Conservation (phyloP, 1,140 invertebrate species). For the Caligus rogercresseyi region DNA sequence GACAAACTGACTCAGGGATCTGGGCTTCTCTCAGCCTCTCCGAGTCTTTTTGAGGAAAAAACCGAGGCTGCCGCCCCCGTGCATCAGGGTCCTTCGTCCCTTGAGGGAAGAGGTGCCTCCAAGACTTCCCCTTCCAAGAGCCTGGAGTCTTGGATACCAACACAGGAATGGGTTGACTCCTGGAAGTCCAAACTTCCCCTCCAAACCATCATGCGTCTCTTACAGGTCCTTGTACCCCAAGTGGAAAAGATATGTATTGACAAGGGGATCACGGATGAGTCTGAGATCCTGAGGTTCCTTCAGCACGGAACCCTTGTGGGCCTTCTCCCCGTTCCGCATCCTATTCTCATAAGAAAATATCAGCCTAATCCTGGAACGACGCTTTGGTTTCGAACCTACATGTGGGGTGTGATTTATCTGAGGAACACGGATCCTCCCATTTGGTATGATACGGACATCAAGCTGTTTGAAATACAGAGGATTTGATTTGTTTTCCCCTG, state of each 20-base stretch:
- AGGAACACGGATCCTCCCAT: slow-evolving; percentile 96
- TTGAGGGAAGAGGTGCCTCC: neutral
- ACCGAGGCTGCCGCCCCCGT: neutral
- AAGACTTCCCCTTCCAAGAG: slow-evolving; percentile 2
- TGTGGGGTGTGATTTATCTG: slow-evolving; percentile 98
- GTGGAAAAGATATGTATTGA: slow-evolving; percentile 99
- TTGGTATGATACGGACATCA: slow-evolving; percentile 98
- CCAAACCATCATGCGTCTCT: slow-evolving; percentile 93
- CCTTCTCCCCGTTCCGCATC: slow-evolving; percentile 91
- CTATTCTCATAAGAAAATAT: slow-evolving; percentile 95
- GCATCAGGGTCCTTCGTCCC: neutral
- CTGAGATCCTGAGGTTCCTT: slow-evolving; percentile 94
- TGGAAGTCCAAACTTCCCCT: slow-evolving; percentile 94
- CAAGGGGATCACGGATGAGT: slow-evolving; percentile 97
- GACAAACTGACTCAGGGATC: slow-evolving; percentile 25
- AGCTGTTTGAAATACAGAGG: slow-evolving; percentile 90
- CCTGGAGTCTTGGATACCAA: slow-evolving; percentile 50
- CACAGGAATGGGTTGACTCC: slow-evolving; percentile 78
- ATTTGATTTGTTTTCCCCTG: slow-evolving; percentile 39
- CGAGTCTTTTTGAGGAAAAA: neutral
- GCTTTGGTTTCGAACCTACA: slow-evolving; percentile 96
- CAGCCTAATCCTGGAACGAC: slow-evolving; percentile 95
- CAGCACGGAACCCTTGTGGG: slow-evolving; percentile 97
- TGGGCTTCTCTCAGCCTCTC: neutral
- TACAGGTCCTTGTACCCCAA: slow-evolving; percentile 92